Evolutionary conservation across 2,113 vertebrate genomes (phyloP).

Genomic region (Petromus typicus): DNA sequence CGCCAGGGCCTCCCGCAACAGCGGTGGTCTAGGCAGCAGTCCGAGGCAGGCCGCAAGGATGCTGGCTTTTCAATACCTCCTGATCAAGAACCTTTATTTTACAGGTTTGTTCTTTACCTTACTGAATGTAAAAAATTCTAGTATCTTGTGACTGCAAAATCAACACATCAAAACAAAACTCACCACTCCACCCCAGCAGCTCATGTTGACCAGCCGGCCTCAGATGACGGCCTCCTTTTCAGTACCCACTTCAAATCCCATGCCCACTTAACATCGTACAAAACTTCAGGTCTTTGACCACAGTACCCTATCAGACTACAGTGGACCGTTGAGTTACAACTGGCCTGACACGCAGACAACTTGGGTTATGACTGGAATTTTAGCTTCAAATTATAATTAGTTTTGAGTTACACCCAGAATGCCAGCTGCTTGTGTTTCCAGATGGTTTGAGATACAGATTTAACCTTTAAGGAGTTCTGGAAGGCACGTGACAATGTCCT

Average conservation of each 20-base stretch:
- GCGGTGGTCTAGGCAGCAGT: not conserved
- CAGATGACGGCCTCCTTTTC: not conserved
- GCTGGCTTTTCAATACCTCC: not conserved
- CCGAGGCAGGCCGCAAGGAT: not conserved
- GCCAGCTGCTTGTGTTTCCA: too few species aligned
- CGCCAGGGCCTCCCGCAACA: not conserved
- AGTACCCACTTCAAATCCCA: not conserved
- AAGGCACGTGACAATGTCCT: too few species aligned
- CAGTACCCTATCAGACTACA: not conserved
- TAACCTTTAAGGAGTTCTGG: too few species aligned
- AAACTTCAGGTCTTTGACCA: not conserved
- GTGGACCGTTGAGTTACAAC: too few species aligned
- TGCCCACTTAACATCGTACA: not conserved
- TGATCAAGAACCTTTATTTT: not conserved
- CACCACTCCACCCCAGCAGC: not conserved
- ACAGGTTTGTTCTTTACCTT: not conserved
- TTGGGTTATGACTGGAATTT: too few species aligned
- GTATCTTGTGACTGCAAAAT: not conserved
- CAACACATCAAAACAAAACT: not conserved
- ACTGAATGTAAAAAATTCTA: not conserved
- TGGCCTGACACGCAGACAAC: too few species aligned
- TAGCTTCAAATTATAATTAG: too few species aligned
- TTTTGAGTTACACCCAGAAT: too few species aligned
- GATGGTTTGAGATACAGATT: too few species aligned
- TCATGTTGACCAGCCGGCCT: not conserved